Evolutionary conservation across 2,888 invertebrate species (phyloP), one percentile per base, ranked within the genome.

Genomic region (Capitulum mitella): DNA sequence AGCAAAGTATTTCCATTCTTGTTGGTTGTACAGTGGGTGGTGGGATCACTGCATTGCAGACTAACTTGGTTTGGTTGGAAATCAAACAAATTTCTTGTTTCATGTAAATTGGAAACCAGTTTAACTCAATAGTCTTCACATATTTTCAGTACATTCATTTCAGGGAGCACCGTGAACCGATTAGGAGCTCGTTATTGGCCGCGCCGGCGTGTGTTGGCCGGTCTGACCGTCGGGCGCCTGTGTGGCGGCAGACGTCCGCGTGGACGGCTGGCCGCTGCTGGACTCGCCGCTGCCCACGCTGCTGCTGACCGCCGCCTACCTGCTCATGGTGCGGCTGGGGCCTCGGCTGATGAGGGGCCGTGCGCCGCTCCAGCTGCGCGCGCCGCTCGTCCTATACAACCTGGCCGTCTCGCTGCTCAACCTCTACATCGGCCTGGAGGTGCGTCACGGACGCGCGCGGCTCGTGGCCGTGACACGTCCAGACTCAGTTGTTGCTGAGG

Each of bases 311-410:
- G 81, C 90, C 78, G 82, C 91, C 19, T 95, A 95, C 85, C 88
- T 95, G 74, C 87, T 90, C 82, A 89, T 93, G 83, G 94, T 95
- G 22, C 91, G 91, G 89, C 86, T 89, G 34, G 94, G 95, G 3
- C 95, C 96, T 61, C 92, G 90, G 84, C 83, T 92, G 54, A 95
- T 96, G 95, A 89, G 89, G 84, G 89, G 91, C 81, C 88, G 92
- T 80, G 89, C 89, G 84, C 92, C 96, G 0, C 91, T 93, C 83
- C 88, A 91, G 82, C 86, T 97, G 77, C 91, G 91, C 34, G 90
- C 90, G 89, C 86, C 92, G 2, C 87, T 97, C 81, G 90, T 97
- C 79, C 90, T 97, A 78, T 96, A 97, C 85, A 97, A 97, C 86
- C 86, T 95, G 81, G 89, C 90, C 0, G 92, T 96, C 91, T 93